Evolutionary conservation across 2,797 vertebrate genomes (phyloP), one percentile per base, ranked within the genome.

Genomic region (Adelosebastes latens): DNA sequence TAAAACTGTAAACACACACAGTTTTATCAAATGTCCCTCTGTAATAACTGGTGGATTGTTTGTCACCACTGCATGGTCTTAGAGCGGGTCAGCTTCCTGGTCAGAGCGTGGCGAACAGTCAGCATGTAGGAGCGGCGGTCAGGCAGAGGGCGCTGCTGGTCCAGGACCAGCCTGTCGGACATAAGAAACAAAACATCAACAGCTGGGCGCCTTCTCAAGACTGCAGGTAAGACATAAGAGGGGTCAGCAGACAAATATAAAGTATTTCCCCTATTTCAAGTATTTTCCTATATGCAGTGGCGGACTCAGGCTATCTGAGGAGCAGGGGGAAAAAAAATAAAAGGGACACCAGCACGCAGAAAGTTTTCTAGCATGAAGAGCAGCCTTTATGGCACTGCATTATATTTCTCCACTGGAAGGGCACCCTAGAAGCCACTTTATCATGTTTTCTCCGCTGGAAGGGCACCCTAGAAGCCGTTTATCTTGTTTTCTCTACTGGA

Each of bases 21-120:
- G 42, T 56, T 59, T 9, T 29, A 9, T 46, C 2, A 22, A 22
- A n/a, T 5, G 66, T 36, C 55, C 53, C 59, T 3, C 36, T 16
- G 49, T 25, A 2, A 39, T 8, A 64, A 11, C 49, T 3, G 20
- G 1, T 2, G 53, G 31, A 8, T 2, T 1, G 25, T 22, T 12
- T 11, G 53, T 18, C 93, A 96, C 95, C 95, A 96, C 91, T 96
- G 95, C 95, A 96, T 95, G 59, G 95, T 96, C 84, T 96, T 96
- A 1, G 95, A 96, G 4, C 95, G 89, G 24, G 92, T 96, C 56
- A 96, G 93, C 65, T 95, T 96, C 79, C 82, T 92, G 83, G 89
- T 95, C 60, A 96, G 88, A 42, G 93, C 94, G 8, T 96, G 93
- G 14, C 95, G 93, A 69, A 96, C 93, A 2, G 87, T 95, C 77